phyloP scores from a whole-genome alignment of 1,140 invertebrate genomes.

The Pogonus chalceus region DNA sequence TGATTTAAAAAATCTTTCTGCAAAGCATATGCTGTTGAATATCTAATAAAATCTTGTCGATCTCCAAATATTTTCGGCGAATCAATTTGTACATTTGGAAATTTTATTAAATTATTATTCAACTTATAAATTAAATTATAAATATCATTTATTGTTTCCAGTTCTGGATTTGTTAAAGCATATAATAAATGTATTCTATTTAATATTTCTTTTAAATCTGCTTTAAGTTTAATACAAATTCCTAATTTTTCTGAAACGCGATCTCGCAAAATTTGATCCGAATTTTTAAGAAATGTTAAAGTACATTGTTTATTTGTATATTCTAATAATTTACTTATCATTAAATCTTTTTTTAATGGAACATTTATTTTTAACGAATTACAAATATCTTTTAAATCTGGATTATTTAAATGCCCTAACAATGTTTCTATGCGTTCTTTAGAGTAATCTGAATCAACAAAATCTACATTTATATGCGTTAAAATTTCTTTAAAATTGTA shows the following conservation, averaged over 20 bases:
- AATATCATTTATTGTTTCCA: constrained; percentile 8
- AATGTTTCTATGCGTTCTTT: background rate
- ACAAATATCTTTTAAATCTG: background rate
- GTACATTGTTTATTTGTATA: background rate
- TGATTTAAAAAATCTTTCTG: background rate
- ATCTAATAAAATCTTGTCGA: background rate
- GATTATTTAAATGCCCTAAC: background rate
- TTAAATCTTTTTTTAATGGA: background rate
- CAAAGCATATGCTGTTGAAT: background rate
- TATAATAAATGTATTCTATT: constrained; percentile 9
- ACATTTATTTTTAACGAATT: background rate
- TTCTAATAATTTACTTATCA: background rate
- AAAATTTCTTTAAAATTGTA: background rate
- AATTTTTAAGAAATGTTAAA: background rate
- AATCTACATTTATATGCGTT: background rate
- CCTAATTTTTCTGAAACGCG: background rate
- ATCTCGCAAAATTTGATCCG: background rate
- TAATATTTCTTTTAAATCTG: background rate
- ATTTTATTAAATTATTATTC: background rate
- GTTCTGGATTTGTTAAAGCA: constrained; percentile 8
- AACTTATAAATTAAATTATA: background rate
- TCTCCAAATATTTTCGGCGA: background rate
- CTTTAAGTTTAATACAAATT: background rate
- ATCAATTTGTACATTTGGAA: background rate
- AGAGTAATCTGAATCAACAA: background rate